Evolutionary conservation across 2,113 vertebrate species (phyloP).

Genomic region (Archocentrus centrarchus): DNA sequence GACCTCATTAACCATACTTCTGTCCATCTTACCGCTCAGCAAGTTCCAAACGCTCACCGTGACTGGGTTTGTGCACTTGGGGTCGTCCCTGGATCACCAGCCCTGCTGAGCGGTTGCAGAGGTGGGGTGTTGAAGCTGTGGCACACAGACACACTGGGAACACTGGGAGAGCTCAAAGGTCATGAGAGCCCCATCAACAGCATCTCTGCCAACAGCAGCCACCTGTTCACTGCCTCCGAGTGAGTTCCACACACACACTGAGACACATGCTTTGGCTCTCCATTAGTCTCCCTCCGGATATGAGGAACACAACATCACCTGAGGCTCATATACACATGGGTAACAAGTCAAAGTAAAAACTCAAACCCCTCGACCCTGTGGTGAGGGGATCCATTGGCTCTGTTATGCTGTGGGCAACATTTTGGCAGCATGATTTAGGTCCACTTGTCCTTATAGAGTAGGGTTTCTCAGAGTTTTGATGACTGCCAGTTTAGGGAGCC

Average conservation of each 20-base stretch:
- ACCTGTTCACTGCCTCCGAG: slow-evolving; percentile 96
- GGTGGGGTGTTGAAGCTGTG: slow-evolving; percentile 93
- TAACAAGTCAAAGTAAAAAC: background rate
- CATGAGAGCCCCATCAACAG: slow-evolving; percentile 97
- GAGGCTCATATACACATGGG: background rate
- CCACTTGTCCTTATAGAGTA: background rate
- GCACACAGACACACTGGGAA: slow-evolving; percentile 88
- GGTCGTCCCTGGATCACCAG: slow-evolving; percentile 81
- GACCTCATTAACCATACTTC: background rate
- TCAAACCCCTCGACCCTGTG: background rate
- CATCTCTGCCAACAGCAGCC: slow-evolving; percentile 91
- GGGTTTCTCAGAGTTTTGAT: background rate
- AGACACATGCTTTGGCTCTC: background rate
- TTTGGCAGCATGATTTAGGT: background rate
- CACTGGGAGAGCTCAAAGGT: slow-evolving; percentile 88
- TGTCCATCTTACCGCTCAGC: slow-evolving; percentile 76
- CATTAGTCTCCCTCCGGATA: background rate
- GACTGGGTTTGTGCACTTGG: slow-evolving; percentile 98
- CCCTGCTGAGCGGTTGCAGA: slow-evolving; percentile 92
- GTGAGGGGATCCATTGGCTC: background rate
- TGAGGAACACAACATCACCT: background rate
- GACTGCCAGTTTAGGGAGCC: background rate
- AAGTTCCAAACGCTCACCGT: slow-evolving; percentile 96
- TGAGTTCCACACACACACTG: slow-evolving; percentile 78
- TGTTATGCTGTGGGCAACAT: background rate